A percentile compares a stretch with the other conserved stretches of the same genome.
Conservation (phyloP, 2,797 vertebrate species). For the Syndactyla subalaris region DNA sequence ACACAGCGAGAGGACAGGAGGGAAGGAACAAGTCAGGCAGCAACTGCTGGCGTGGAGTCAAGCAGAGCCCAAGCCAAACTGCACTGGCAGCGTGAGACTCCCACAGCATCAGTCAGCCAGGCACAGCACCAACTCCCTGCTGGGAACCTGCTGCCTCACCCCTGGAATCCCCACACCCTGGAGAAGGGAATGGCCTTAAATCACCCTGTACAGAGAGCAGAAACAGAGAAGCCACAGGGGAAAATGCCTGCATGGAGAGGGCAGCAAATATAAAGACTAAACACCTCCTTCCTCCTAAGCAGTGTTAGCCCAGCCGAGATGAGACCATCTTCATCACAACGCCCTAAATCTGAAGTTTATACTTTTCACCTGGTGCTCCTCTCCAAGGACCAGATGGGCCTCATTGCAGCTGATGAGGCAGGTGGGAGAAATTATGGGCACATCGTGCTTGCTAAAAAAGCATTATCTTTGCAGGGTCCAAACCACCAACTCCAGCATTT, state of each 20-base stretch:
- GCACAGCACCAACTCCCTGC: neutral
- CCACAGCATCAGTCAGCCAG: neutral
- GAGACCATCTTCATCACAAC: fast-evolving
- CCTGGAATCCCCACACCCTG: fast-evolving
- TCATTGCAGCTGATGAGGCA: neutral
- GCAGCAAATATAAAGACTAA: fast-evolving
- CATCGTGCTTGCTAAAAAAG: neutral
- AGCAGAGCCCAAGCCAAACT: fast-evolving
- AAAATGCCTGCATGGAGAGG: neutral
- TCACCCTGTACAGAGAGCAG: fast-evolving
- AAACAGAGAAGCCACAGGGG: fast-evolving
- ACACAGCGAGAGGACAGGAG: fast-evolving
- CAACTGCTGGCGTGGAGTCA: fast-evolving
- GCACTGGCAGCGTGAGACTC: fast-evolving
- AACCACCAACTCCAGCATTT: fast-evolving
- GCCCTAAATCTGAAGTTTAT: neutral
- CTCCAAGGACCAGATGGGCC: neutral
- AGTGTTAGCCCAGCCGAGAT: fast-evolving
- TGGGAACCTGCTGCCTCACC: neutral
- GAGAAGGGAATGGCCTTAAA: neutral
- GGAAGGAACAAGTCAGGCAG: neutral
- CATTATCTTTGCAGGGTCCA: neutral
- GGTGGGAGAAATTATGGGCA: neutral
- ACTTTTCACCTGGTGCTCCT: neutral
- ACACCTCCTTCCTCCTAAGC: fast-evolving